Evolutionary conservation across 1,140 invertebrate genomes (phyloP), one percentile per base, ranked within the genome.

Genomic region (Caenorhabditis briggsae): DNA sequence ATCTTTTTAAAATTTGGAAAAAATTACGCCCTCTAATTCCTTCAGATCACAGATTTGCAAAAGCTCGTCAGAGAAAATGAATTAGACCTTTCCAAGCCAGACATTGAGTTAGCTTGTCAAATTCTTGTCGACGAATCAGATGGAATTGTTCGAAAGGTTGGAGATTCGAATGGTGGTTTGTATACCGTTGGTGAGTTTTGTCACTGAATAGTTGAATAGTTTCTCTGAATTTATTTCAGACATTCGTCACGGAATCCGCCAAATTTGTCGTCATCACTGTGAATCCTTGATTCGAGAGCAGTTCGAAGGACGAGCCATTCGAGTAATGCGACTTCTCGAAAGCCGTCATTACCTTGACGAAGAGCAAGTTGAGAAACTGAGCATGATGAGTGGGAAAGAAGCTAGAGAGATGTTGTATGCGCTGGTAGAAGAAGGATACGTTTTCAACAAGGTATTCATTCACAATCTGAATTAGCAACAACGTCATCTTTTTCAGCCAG

Each of bases 361-460:
- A 61, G 85, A 86, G 8, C 85, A 86, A 53, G 59, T 86, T 16
- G 85, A 86, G 33, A 86, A 86, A 41, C 20, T 82, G 50, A 82
- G 64, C 11, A 86, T 86, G 85, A 82, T 86, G 74, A 86, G 85
- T 55, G 43, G 55, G n/a, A 86, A 86, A 82, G 85, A 86, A 41
- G 70, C 82, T 5, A 58, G 85, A 41, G 85, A 86, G 50, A 50
- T 86, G 64, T 43, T 86, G n/a, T 86, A 78, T 50, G 74, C 85
- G 5, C 20, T 86, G 56, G 64, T 78, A 8, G 85, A 86, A 50
- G 82, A 82, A 55, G 85, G 85, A 5, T 86, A 86, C 55, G 56
- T 86, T 16, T 82, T 82, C 48, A 83, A 58, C 9, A 82, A 82
- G 84, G 84, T 86, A 56, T 33, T 33, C 3, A 2, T 33, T 33